These are phyloP conservation scores for Pelobates cultripes DNA, from an alignment of 2,797 vertebrate genomes.

Conservation along the genomic window DNA sequence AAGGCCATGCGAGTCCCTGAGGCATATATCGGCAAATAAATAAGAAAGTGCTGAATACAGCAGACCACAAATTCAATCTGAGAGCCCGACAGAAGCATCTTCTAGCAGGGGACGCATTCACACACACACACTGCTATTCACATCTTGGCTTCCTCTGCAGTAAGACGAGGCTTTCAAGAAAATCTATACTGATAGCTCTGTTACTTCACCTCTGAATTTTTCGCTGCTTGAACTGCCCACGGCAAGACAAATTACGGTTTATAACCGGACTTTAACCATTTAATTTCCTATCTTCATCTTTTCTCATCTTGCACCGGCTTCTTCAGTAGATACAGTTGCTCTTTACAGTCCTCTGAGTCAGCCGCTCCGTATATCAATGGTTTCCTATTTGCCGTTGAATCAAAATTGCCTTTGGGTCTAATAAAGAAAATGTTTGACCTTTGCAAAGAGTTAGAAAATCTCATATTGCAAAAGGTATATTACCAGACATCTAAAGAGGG, in stretches of 20 bases:
- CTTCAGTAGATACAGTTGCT: neutral
- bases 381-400: neutral
- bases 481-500: neutral
- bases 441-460: neutral
- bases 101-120: neutral
- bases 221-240: no score
- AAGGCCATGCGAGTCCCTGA: neutral
- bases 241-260: no score
- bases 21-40: conserved; percentile 1
- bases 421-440: neutral
- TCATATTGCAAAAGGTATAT: neutral
- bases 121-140: neutral
- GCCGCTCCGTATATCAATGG: neutral
- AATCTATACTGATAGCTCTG: neutral
- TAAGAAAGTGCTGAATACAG: conserved; percentile 14
- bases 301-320: neutral
- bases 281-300: neutral
- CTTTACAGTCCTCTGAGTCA: neutral
- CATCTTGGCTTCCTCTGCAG: no score
- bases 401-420: neutral
- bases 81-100: neutral
- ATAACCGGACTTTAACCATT: no score
- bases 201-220: neutral
- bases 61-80: neutral
- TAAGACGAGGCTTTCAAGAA: no score